phyloP scores from a whole-genome alignment of 2,888 invertebrate species.

The Trilocha varians region DNA sequence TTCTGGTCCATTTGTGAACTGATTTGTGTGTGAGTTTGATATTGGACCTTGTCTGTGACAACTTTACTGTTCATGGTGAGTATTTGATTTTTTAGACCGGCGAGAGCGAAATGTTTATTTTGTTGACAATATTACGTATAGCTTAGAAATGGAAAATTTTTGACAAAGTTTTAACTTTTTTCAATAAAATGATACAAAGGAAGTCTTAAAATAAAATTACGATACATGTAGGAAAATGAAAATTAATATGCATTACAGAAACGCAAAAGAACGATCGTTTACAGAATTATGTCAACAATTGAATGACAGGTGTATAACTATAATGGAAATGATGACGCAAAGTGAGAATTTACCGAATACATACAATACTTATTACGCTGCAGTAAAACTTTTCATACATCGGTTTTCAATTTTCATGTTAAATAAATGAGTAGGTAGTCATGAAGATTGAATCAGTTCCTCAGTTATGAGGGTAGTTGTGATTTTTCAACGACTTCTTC shows the following conservation, averaged over 20 bases:
- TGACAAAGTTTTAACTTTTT: slow-evolving; percentile 5
- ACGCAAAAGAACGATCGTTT: not conserved
- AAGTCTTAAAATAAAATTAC: too few species aligned
- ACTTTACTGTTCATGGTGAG: slow-evolving; percentile 33
- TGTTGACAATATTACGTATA: slow-evolving; percentile 41
- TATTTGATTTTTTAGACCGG: slow-evolving; percentile 24
- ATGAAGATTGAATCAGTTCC: too few species aligned
- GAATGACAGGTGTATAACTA: slow-evolving; percentile 35
- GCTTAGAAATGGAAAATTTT: slow-evolving; percentile 24
- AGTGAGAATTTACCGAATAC: not conserved
- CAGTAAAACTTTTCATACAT: too few species aligned
- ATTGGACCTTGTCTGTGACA: slow-evolving; percentile 19
- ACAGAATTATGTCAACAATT: slow-evolving; percentile 11
- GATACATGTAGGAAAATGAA: too few species aligned
- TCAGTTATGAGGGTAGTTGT: too few species aligned
- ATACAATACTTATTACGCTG: not conserved
- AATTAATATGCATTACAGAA: not conserved
- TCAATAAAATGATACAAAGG: too few species aligned
- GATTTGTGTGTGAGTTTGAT: slow-evolving; percentile 42
- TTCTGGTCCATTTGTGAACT: slow-evolving; percentile 25
- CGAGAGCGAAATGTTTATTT: slow-evolving; percentile 29
- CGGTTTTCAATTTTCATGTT: too few species aligned
- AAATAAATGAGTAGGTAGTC: too few species aligned
- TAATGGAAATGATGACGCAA: slow-evolving; percentile 34
- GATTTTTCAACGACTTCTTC: too few species aligned